Percentiles rank a stretch among this genome's conserved stretches.
These are phyloP conservation scores for Ophioninae sp. DNA, from an alignment of 2,888 invertebrate genomes.

Conservation along the genomic window DNA sequence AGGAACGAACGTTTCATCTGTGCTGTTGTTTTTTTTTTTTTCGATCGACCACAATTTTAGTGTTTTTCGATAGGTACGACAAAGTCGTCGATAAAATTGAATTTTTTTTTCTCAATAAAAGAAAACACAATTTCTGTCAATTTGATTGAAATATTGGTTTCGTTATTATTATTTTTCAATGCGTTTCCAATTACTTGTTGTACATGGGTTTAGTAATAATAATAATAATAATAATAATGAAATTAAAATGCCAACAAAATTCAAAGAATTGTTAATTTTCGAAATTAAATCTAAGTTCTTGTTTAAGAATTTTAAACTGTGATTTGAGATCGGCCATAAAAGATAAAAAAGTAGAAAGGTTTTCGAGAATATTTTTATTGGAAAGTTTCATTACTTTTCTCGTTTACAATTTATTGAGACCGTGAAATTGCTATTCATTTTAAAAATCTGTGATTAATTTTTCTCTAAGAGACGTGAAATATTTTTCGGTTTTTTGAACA, in stretches of 20 bases:
- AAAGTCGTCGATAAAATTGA: not conserved
- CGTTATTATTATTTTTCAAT: too few relatives aligned
- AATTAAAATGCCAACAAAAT: too few relatives aligned
- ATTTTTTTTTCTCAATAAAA: too few relatives aligned
- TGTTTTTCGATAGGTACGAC: not conserved
- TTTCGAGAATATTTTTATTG: not conserved
- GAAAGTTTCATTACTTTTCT: not conserved
- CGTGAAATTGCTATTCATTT: not conserved
- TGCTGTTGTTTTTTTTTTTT: not conserved
- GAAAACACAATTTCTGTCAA: too few relatives aligned
- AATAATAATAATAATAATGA: too few relatives aligned
- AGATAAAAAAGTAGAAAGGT: not conserved
- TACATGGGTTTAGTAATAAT: too few relatives aligned
- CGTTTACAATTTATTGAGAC: not conserved
- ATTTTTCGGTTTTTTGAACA: not conserved
- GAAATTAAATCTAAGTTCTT: too few relatives aligned
- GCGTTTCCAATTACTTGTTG: too few relatives aligned
- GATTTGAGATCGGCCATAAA: not conserved
- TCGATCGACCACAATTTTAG: not conserved
- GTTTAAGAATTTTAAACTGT: not conserved
- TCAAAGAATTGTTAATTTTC: too few relatives aligned
- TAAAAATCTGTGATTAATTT: not conserved
- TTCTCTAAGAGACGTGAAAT: too few relatives aligned
- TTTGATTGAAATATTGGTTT: too few relatives aligned
- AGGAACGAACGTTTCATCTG: not conserved